A percentile compares a stretch with the other conserved stretches of the same genome.
Conservation (phyloP, 2,888 invertebrate species). For the Protophormia terraenovae region DNA sequence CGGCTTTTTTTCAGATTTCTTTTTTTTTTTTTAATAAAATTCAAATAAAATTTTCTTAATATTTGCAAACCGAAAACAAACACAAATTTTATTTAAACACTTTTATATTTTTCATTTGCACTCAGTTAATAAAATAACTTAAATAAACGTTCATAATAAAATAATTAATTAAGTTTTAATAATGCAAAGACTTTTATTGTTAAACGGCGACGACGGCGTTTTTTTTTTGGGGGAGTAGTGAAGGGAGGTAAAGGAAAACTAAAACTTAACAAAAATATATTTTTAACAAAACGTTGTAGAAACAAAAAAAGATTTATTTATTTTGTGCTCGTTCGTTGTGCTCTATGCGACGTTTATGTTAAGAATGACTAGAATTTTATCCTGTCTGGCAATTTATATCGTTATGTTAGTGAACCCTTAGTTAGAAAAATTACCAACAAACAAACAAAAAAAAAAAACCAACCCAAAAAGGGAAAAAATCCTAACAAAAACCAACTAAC, state of each 20-base stretch:
- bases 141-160: slow-evolving; percentile 35
- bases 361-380: slow-evolving; percentile 80
- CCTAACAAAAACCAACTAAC: slow-evolving; percentile 66
- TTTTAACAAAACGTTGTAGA: slow-evolving; percentile 67
- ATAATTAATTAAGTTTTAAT: slow-evolving; percentile 48
- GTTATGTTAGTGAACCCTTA: slow-evolving; percentile 59
- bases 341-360: slow-evolving; percentile 79
- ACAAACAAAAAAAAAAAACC: slow-evolving; percentile 47
- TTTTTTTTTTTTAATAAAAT: slow-evolving; percentile 7
- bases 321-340: slow-evolving; percentile 66
- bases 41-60: slow-evolving; percentile 1
- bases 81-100: slow-evolving; percentile 29
- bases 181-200: neutral
- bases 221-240: neutral
- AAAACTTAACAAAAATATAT: slow-evolving; percentile 68
- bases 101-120: slow-evolving; percentile 12
- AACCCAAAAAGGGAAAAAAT: slow-evolving; percentile 59
- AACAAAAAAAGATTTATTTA: slow-evolving; percentile 66
- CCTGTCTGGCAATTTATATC: slow-evolving; percentile 79
- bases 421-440: slow-evolving; percentile 50
- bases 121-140: slow-evolving; percentile 24
- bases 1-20: slow-evolving; percentile 65
- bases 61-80: slow-evolving; percentile 43
- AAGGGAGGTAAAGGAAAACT: slow-evolving; percentile 44
- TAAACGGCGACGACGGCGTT: neutral